Evolutionary conservation across 2,888 invertebrate species (phyloP).

Genomic region (Troides helena): DNA sequence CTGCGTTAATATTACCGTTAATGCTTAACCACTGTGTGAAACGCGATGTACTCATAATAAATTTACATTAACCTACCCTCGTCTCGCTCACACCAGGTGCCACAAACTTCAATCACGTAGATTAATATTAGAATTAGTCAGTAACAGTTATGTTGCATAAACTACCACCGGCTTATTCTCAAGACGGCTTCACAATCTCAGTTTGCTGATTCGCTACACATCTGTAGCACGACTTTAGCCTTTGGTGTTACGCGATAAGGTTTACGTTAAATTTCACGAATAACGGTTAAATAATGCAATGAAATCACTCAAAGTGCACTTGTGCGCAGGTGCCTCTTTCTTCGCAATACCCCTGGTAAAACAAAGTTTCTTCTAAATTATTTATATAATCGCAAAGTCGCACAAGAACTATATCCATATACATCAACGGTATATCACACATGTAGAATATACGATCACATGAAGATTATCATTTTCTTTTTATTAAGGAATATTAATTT

Average conservation of each 20-base stretch:
- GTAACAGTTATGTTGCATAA: slow-evolving; percentile 32
- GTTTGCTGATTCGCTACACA: background rate
- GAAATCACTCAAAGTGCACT: slow-evolving; percentile 45
- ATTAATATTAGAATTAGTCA: slow-evolving; percentile 34
- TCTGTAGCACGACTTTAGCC: background rate
- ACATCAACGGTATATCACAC: background rate
- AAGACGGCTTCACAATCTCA: slow-evolving; percentile 14
- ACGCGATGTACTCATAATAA: background rate
- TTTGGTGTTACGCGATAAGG: background rate
- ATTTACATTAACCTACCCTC: background rate
- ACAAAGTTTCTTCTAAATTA: slow-evolving; percentile 52
- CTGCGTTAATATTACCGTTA: background rate
- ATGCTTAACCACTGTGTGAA: background rate
- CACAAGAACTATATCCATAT: slow-evolving; percentile 11
- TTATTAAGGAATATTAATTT: too few relatives aligned
- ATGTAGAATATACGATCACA: too few relatives aligned
- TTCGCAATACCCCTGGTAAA: slow-evolving; percentile 42
- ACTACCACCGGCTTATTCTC: slow-evolving; percentile 27
- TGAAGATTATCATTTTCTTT: too few relatives aligned
- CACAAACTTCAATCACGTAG: slow-evolving; percentile 24
- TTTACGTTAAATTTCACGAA: background rate
- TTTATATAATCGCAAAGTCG: slow-evolving; percentile 42
- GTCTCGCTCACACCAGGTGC: slow-evolving; percentile 30
- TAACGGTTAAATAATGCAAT: slow-evolving; percentile 5
- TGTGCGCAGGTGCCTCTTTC: slow-evolving; percentile 55